Percentiles rank a stretch among this genome's conserved stretches.
phyloP scores from a whole-genome alignment of 37 sponge, comb jelly and placozoan species.

The Halichondria panicea region DNA sequence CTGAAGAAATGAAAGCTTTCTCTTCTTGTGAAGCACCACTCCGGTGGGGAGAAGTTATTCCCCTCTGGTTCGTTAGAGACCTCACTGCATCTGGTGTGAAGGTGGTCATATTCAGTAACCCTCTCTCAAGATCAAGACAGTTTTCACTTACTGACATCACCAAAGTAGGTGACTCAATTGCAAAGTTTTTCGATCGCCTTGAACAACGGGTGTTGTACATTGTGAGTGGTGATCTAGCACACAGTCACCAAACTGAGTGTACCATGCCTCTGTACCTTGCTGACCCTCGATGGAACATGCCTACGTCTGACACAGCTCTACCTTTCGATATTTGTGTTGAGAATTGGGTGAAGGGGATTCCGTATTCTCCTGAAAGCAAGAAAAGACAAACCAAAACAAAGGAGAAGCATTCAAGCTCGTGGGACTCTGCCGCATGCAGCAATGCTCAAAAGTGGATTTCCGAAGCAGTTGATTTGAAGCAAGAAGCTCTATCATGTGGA shows the following conservation, averaged over 20 bases:
- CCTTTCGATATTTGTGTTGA: slow-evolving; percentile 44
- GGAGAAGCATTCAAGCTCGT: slow-evolving; percentile 1
- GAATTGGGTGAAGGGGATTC: slow-evolving; percentile 42
- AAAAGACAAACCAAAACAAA: neutral
- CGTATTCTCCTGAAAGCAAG: neutral
- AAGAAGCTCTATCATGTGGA: slow-evolving; percentile 41
- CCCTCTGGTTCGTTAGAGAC: slow-evolving; percentile 51
- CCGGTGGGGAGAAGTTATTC: slow-evolving; percentile 60
- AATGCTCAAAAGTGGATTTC: slow-evolving; percentile 49
- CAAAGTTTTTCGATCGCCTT: slow-evolving; percentile 20
- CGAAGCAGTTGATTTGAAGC: slow-evolving; percentile 34
- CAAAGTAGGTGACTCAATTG: slow-evolving; percentile 33
- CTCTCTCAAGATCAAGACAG: slow-evolving; percentile 1
- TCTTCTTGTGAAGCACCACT: slow-evolving; percentile 38
- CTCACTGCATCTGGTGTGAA: slow-evolving; percentile 18
- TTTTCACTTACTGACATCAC: slow-evolving; percentile 5
- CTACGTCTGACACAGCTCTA: slow-evolving; percentile 17
- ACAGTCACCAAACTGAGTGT: slow-evolving; percentile 47
- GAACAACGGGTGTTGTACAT: slow-evolving; percentile 36
- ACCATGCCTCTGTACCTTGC: slow-evolving; percentile 35
- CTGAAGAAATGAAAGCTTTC: slow-evolving; percentile 46
- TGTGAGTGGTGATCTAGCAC: slow-evolving; percentile 56
- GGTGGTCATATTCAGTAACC: slow-evolving; percentile 48
- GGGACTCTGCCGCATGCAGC: neutral
- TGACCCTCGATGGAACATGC: slow-evolving; percentile 53